Evolutionary conservation across 1,140 invertebrate species (phyloP).

Genomic region (Aculops lycopersici): DNA sequence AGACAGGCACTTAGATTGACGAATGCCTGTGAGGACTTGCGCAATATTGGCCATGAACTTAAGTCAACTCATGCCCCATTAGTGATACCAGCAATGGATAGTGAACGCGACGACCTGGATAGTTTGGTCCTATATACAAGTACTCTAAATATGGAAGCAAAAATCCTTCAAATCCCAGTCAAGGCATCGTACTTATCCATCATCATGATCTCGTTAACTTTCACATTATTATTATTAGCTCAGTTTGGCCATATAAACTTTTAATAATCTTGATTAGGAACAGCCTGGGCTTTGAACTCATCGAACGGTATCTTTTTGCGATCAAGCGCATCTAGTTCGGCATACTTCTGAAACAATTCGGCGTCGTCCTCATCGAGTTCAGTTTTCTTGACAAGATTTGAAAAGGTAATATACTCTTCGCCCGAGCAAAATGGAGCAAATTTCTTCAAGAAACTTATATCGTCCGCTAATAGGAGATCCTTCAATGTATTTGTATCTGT

Average conservation of each 20-base stretch:
- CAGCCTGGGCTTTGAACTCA: background rate
- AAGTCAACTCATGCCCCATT: slow-evolving; percentile 20
- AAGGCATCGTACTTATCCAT: slow-evolving; percentile 2
- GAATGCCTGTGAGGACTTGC: slow-evolving; percentile 29
- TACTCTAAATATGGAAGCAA: slow-evolving; percentile 32
- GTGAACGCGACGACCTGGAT: slow-evolving; percentile 32
- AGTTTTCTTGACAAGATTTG: background rate
- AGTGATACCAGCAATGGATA: slow-evolving; percentile 23
- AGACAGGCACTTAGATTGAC: slow-evolving; percentile 39
- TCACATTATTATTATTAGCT: background rate
- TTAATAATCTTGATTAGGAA: background rate
- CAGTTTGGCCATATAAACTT: background rate
- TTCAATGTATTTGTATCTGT: background rate
- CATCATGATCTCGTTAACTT: background rate
- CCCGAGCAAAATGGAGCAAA: background rate
- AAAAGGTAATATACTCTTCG: background rate
- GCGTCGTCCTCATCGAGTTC: background rate
- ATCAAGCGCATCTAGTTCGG: background rate
- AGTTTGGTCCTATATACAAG: slow-evolving; percentile 39
- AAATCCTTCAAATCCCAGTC: slow-evolving; percentile 21
- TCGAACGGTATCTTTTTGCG: no score
- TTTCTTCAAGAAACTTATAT: background rate
- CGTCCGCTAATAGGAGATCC: background rate
- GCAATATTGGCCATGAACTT: slow-evolving; percentile 35
- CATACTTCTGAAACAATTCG: background rate